Conservation (phyloP, 2,113 vertebrate genomes). For the Symphodus melops region DNA sequence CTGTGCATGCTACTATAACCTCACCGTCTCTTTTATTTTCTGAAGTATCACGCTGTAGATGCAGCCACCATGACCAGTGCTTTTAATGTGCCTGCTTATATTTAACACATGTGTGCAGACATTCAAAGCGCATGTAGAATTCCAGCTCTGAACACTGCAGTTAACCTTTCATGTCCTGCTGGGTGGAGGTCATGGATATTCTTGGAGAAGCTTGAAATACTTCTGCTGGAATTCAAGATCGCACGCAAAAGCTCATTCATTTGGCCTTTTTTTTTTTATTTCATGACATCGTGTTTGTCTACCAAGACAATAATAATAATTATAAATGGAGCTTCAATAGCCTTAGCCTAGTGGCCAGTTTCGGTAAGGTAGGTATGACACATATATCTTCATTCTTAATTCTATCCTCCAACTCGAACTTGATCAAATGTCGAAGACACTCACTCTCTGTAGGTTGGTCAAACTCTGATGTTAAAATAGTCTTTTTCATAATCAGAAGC, state of each 20-base stretch:
- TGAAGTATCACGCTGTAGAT: slow-evolving; percentile 1
- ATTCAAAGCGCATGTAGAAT: not conserved
- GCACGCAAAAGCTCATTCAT: not conserved
- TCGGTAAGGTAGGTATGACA: too few species aligned
- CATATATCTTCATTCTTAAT: too few species aligned
- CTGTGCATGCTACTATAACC: not conserved
- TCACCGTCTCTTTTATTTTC: not conserved
- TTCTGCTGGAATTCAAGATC: slow-evolving; percentile 13
- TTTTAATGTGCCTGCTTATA: not conserved
- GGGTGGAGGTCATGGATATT: slow-evolving; percentile 53
- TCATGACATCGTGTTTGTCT: not conserved
- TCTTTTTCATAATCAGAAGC: too few species aligned
- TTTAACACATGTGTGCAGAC: slow-evolving; percentile 9
- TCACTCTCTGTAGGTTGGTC: too few species aligned
- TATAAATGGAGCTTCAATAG: too few species aligned
- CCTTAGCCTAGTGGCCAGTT: too few species aligned
- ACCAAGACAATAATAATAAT: too few species aligned
- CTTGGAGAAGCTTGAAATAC: slow-evolving; percentile 56
- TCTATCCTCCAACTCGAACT: too few species aligned
- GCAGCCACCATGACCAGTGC: not conserved
- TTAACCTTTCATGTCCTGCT: slow-evolving; percentile 33
- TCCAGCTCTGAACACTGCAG: not conserved
- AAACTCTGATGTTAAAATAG: too few species aligned
- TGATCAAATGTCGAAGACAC: too few species aligned
- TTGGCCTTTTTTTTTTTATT: not conserved